phyloP scores from a whole-genome alignment of 2,797 vertebrate species.

The Gallirallus australis region DNA sequence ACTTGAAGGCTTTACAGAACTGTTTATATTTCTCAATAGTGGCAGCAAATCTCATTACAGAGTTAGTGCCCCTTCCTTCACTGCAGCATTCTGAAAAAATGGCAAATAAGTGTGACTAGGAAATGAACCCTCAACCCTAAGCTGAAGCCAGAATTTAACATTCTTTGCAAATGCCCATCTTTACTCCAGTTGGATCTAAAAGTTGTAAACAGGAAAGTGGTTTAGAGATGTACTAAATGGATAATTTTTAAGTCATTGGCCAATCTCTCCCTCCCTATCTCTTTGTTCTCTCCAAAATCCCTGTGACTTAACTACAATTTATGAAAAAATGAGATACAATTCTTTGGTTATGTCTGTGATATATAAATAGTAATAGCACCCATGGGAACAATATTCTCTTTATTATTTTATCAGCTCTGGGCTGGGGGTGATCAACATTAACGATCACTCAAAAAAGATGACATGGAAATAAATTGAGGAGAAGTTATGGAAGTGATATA shows the following conservation, averaged over 20 bases:
- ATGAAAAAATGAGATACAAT: constrained; percentile 1
- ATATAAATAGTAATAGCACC: background rate
- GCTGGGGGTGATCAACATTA: background rate
- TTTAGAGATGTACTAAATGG: constrained; percentile 50
- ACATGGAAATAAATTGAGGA: background rate
- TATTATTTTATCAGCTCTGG: constrained; percentile 1
- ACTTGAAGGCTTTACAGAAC: constrained; percentile 28
- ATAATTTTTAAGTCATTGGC: background rate
- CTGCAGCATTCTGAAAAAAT: constrained; percentile 15
- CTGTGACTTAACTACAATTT: background rate
- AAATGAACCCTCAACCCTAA: constrained; percentile 47
- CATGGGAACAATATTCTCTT: constrained; percentile 21
- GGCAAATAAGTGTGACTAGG: constrained; percentile 41
- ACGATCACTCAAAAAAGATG: constrained; percentile 1
- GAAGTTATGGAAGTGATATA: background rate
- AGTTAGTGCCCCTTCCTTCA: background rate
- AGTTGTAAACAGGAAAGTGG: constrained; percentile 54
- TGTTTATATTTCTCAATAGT: constrained; percentile 6
- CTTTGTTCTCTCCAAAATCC: background rate
- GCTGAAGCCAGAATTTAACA: constrained; percentile 55
- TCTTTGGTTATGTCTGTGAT: background rate
- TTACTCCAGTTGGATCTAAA: constrained; percentile 52
- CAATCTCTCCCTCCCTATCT: background rate
- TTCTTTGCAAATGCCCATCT: constrained; percentile 54
- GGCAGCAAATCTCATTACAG: background rate